Evolutionary conservation across 2,888 invertebrate species (phyloP).

Genomic region (Tipula lateralis): DNA sequence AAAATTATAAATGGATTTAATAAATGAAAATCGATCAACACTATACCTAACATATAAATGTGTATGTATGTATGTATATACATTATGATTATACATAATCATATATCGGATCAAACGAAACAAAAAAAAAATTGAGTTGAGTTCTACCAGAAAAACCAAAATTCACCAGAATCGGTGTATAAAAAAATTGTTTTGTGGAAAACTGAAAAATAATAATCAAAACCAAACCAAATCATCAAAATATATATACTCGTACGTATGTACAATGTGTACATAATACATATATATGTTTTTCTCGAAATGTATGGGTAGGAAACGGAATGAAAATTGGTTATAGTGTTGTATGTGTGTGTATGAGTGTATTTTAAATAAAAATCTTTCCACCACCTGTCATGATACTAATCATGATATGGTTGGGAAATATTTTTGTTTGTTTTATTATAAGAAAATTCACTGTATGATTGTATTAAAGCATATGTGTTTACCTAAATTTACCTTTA

Average conservation of each 20-base stretch:
- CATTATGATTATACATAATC: not conserved
- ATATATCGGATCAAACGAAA: not conserved
- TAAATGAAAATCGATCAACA: constrained; percentile 15
- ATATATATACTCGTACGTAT: not conserved
- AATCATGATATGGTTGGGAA: constrained; percentile 31
- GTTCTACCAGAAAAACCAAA: constrained; percentile 16
- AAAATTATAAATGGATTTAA: not conserved
- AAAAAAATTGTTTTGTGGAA: constrained; percentile 4
- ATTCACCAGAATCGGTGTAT: constrained; percentile 20
- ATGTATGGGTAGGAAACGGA: not conserved
- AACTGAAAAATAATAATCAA: constrained; percentile 24
- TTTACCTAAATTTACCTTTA: not conserved
- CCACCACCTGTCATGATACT: constrained; percentile 33
- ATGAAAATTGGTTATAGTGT: not conserved
- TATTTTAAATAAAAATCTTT: not conserved
- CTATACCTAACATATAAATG: not conserved
- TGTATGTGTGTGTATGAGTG: too few species aligned
- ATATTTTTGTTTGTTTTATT: not conserved
- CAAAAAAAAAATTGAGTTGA: not conserved
- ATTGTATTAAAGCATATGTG: not conserved
- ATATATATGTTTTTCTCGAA: not conserved
- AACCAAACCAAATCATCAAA: constrained; percentile 28
- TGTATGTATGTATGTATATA: not conserved
- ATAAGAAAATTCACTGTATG: not conserved
- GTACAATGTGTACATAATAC: not conserved